Base-by-base conservation (phyloP, 2,797 vertebrate genomes). In the Notolabrus celidotus region DNA sequence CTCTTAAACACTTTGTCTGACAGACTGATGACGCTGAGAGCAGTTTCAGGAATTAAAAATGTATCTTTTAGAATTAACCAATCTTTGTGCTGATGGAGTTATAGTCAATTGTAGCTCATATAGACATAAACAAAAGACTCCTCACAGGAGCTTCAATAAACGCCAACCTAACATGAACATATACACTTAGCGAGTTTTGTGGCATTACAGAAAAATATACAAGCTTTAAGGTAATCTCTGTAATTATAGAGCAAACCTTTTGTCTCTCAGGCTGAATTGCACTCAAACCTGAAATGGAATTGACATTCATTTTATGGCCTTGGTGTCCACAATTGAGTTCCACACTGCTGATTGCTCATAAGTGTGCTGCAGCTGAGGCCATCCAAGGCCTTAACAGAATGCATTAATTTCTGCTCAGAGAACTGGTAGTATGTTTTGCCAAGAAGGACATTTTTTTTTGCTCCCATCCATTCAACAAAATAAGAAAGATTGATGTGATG, bases 361-460 rank as follows among this genome's bases (percentile, higher is more conserved):
- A 64, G 53, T 46, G 59, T 52, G 52, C 38, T 58, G 25, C 31
- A 23, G 0, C 16, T 2, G 15, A 25, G 23, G 46, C 5, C 31
- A 47, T 50, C 43, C 50, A 45, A 67, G 9, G 27, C 71, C 27
- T 53, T 43, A 46, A 55, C 53, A 69, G 39, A 63, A 43, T 22
- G n/a, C 60, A 81, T 78, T 72, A 6, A 77, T 77, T 60, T 71
- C 23, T 74, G 17, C 17, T 76, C 29, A 68, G 64, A 74, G 43
- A 49, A 67, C 36, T 66, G 20, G 55, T 27, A 4, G 17, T 12
- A 47, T 15, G 38, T 3, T 53, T 50, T 43, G 47, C 69, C 67
- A 80, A 60, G 41, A 60, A 39, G 42, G n/a, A 71, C 22, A 59
- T 70, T 39, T 57, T 39, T 57, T 52, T 83, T 70, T 39, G n/a